These are phyloP conservation scores for Bombus sylvicola DNA, from an alignment of 1,140 invertebrate species.

Conservation along the genomic window DNA sequence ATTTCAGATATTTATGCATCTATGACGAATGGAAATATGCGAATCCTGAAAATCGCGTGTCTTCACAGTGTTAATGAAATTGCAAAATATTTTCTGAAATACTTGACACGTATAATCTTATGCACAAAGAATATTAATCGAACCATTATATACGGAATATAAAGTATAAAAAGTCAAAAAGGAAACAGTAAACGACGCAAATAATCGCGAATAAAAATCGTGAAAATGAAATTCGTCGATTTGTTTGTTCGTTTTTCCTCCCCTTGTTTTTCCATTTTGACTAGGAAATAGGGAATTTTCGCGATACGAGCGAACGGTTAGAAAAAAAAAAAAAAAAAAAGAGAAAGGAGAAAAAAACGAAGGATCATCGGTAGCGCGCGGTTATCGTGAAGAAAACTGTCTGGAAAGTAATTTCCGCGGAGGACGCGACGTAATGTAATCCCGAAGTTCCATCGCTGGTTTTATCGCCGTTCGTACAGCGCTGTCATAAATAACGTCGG, in stretches of 20 bases:
- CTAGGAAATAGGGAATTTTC: neutral
- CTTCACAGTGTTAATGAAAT: no score
- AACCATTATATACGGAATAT: no score
- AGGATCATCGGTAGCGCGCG: conserved; percentile 13
- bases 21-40: no score
- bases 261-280: neutral
- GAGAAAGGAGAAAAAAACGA: neutral
- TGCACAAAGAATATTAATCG: no score
- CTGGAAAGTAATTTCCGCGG: conserved; percentile 45
- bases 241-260: neutral
- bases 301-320: neutral
- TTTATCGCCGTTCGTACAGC: conserved; percentile 33
- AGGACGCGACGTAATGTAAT: conserved; percentile 44
- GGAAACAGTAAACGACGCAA: neutral
- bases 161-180: neutral
- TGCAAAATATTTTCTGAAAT: no score
- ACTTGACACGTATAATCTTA: no score
- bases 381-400: conserved; percentile 28
- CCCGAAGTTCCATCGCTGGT: conserved; percentile 30
- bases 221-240: neutral
- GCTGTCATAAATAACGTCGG: conserved; percentile 35
- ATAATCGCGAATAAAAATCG: neutral
- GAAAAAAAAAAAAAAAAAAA: neutral
- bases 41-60: no score
- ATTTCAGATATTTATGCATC: no score